These are phyloP conservation scores for Bombus confusus DNA, from an alignment of 1,140 invertebrate genomes.

Conservation along the genomic window DNA sequence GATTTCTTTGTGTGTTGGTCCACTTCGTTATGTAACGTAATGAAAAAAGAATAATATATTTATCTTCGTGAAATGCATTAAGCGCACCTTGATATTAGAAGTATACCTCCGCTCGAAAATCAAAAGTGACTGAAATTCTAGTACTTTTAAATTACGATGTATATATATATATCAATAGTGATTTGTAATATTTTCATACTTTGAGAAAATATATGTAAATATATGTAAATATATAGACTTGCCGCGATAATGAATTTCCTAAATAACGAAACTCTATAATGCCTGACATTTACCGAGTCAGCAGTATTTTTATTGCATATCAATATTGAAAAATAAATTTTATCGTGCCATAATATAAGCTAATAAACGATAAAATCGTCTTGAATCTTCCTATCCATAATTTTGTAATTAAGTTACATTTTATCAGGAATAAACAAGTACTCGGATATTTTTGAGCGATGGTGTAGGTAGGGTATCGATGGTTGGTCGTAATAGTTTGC, in stretches of 20 bases:
- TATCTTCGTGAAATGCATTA: not conserved
- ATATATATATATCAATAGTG: too few relatives aligned
- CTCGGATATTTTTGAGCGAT: not conserved
- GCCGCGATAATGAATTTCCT: not conserved
- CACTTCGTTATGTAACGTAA: slow-evolving; percentile 12
- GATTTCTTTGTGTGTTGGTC: slow-evolving; percentile 5
- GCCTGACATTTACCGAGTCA: too few relatives aligned
- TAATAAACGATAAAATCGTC: too few relatives aligned
- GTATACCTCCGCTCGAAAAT: not conserved
- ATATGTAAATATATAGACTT: too few relatives aligned
- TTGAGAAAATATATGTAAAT: too few relatives aligned
- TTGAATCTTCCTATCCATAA: too few relatives aligned
- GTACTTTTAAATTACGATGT: too few relatives aligned
- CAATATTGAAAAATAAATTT: not conserved
- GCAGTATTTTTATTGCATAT: not conserved
- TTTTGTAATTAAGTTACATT: not conserved
- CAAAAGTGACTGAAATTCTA: too few relatives aligned
- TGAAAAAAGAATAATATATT: too few relatives aligned
- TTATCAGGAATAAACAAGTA: not conserved
- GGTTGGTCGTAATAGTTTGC: too few relatives aligned
- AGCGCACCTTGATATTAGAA: not conserved
- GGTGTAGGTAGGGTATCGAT: too few relatives aligned
- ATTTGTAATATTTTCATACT: not conserved
- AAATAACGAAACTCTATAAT: too few relatives aligned
- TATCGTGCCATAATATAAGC: not conserved